Conservation (phyloP, 2,113 vertebrate genomes). For the Panthera leo region DNA sequence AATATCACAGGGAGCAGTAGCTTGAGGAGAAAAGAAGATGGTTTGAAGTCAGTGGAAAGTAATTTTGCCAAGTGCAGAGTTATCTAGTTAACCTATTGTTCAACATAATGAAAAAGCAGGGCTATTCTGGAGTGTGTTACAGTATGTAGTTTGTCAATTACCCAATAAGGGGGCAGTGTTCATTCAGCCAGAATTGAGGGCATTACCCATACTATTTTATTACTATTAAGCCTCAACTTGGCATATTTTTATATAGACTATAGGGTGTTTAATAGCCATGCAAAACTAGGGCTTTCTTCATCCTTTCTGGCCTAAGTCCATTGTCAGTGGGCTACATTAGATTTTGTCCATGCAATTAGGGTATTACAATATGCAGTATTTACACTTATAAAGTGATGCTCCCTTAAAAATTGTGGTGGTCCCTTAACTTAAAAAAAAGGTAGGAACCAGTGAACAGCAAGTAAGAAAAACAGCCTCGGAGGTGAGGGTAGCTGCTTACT, state of each 20-base stretch:
- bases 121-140: slow-evolving; percentile 78
- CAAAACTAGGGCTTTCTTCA: slow-evolving; percentile 82
- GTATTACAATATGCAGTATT: slow-evolving; percentile 3
- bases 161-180: slow-evolving; percentile 80
- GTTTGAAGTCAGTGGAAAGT: slow-evolving; percentile 62
- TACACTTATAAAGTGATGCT: slow-evolving; percentile 5
- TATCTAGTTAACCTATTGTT: slow-evolving; percentile 82
- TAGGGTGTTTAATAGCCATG: slow-evolving; percentile 87
- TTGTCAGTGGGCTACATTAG: slow-evolving; percentile 54
- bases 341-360: slow-evolving; percentile 59
- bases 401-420: background rate
- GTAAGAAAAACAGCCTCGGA: background rate
- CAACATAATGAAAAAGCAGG: slow-evolving; percentile 78
- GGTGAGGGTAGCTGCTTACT: background rate
- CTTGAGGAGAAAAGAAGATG: slow-evolving; percentile 61
- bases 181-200: slow-evolving; percentile 83
- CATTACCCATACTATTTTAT: slow-evolving; percentile 86
- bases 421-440: background rate
- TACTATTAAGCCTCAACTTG: slow-evolving; percentile 84
- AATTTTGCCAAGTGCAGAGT: slow-evolving; percentile 77
- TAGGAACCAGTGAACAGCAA: background rate
- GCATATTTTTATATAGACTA: slow-evolving; percentile 88
- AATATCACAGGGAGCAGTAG: slow-evolving; percentile 70
- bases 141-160: slow-evolving; percentile 83
- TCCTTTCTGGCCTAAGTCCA: slow-evolving; percentile 73